phyloP scores from a whole-genome alignment of 2,797 vertebrate genomes.

The Aphelocoma californica region DNA sequence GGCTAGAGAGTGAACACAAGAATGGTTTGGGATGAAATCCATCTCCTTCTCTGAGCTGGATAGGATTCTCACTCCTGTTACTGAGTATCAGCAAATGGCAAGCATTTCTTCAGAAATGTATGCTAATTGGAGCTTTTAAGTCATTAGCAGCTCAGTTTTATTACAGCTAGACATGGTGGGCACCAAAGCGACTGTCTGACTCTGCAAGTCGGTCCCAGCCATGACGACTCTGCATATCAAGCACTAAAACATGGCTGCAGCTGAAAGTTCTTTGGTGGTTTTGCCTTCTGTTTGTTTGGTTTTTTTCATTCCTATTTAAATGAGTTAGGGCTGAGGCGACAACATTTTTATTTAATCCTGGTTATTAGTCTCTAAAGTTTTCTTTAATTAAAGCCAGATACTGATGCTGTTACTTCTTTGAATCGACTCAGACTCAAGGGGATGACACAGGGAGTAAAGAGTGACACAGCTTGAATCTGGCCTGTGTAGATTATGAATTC shows the following conservation, averaged over 20 bases:
- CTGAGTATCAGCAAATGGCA: background rate
- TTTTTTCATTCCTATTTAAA: background rate
- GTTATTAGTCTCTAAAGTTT: background rate
- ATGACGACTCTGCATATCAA: background rate
- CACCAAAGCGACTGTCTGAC: background rate
- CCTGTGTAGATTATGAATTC: background rate
- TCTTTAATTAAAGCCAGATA: conserved; percentile 32
- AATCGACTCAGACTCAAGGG: background rate
- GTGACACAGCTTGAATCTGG: background rate
- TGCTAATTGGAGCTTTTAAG: conserved; percentile 9
- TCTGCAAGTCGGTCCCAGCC: background rate
- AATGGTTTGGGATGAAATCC: background rate
- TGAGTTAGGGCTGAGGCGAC: background rate
- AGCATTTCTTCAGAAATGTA: background rate
- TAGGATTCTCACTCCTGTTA: background rate
- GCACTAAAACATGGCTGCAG: background rate
- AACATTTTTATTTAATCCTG: background rate
- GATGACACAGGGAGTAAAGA: background rate
- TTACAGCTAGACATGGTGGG: background rate
- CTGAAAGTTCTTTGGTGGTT: background rate
- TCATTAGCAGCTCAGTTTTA: background rate
- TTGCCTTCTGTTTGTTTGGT: background rate
- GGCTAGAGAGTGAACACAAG: background rate
- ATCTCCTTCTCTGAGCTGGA: background rate
- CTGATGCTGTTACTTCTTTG: background rate